Base-by-base conservation (phyloP, 2,113 vertebrate species). In the Coryphaenoides rupestris region DNA sequence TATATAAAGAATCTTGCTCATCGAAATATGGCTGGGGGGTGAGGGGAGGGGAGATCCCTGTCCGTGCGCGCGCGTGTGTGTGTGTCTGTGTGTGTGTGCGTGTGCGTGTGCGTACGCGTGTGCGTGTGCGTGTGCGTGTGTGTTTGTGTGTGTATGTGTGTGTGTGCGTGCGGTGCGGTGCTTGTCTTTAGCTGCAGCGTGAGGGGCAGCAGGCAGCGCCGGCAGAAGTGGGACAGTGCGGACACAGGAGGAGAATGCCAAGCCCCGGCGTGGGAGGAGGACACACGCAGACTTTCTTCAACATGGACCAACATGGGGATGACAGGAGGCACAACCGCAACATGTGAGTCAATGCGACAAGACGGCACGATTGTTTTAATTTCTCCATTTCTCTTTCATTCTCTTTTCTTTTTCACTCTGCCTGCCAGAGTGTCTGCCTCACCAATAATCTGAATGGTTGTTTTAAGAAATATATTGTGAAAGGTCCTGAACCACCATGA, bases 201-300 rank as follows among this genome's bases (percentile, higher is more conserved):
- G 93, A 83, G 45, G 69, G 78, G 74, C 66, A 81, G 86, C 81
- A 63, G 87, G 17, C 16, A n/a, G 47, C 47, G n/a, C n/a, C n/a
- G 5, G 47, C 91, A 84, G 68, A 69, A 72, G 14, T 40, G 55
- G 81, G 74, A 73, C 74, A 33, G 65, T 0, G 54, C 54, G 19
- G 82, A 4, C 63, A 74, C 84, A 90, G 80, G 78, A 92, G 80
- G 76, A 92, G 92, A 69, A 89, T 93, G 93, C 78, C 74, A 90
- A 84, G 86, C 93, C 71, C 91, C 68, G 80, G 63, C 57, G 62
- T 77, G 65, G 75, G 33, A 40, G 33, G 33, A 40, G 33, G 70
- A 40, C 87, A 79, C 89, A 85, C 85, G 0, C 69, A 88, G 2
- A 81, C n/a, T n/a, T n/a, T 69, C 64, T 88, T 87, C 78, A 88